phyloP scores from a whole-genome alignment of 2,888 invertebrate genomes.

The Platynereis dumerilii region DNA sequence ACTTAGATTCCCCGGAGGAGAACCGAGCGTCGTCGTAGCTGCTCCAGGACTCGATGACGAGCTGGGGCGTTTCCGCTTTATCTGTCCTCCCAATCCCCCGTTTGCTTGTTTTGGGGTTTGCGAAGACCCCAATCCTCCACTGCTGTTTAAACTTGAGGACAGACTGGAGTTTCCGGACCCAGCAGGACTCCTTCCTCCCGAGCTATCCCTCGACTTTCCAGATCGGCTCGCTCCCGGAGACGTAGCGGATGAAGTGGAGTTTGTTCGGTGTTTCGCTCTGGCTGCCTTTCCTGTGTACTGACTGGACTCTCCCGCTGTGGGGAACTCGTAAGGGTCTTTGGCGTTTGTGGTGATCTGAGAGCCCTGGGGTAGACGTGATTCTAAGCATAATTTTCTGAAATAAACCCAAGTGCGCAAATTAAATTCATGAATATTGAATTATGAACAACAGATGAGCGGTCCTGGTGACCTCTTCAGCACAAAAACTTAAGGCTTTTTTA shows the following conservation, averaged over 20 bases:
- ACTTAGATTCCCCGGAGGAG: background rate
- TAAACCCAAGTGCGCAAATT: background rate
- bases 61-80: conserved; percentile 19
- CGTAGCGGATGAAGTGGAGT: background rate
- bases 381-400: conserved; percentile 59
- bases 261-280: conserved; percentile 7
- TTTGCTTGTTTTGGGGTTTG: background rate
- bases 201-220: conserved; percentile 12
- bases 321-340: conserved; percentile 59
- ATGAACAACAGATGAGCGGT: too few relatives aligned
- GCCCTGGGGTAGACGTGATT: conserved; percentile 56
- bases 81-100: background rate
- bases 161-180: background rate
- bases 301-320: conserved; percentile 3
- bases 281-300: conserved; percentile 7
- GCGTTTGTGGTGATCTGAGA: conserved; percentile 45
- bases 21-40: background rate
- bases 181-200: conserved; percentile 7
- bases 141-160: background rate
- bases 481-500: too few relatives aligned
- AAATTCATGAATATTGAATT: too few relatives aligned
- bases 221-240: conserved; percentile 8
- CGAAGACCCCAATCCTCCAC: conserved; percentile 1
- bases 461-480: too few relatives aligned
- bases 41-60: conserved; percentile 10